Evolutionary conservation across 2,113 vertebrate species (phyloP).

Genomic region (Connochaetes taurinus): DNA sequence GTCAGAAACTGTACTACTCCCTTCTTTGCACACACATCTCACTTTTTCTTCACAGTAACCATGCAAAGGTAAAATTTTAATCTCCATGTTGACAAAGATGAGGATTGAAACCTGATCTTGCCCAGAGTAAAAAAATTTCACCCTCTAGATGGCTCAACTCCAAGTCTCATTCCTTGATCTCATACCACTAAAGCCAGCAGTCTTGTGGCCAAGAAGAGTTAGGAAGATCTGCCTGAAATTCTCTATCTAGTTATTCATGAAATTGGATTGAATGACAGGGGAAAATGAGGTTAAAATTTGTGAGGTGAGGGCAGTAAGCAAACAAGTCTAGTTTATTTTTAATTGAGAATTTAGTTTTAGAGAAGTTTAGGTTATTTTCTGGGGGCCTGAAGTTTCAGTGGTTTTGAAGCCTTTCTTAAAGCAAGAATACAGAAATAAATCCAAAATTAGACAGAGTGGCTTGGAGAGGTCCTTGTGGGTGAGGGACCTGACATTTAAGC

Average conservation of each 20-base stretch:
- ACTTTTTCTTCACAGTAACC: neutral
- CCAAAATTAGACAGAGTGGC: neutral
- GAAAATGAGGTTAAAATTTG: neutral
- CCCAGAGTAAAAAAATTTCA: neutral
- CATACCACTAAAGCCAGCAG: neutral
- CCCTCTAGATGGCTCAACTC: neutral
- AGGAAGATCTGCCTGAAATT: neutral
- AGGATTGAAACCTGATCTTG: neutral
- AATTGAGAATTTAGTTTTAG: neutral
- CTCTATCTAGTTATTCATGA: neutral
- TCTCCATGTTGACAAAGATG: neutral
- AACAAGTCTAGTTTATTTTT: neutral
- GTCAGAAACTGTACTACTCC: neutral
- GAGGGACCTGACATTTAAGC: neutral
- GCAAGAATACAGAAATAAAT: neutral
- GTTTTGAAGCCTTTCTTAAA: conserved; percentile 15
- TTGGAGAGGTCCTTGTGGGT: neutral
- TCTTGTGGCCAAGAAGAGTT: neutral
- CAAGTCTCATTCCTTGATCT: neutral
- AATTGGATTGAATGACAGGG: neutral
- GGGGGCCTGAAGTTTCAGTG: neutral
- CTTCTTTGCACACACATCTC: neutral
- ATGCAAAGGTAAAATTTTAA: neutral
- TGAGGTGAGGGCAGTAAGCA: neutral
- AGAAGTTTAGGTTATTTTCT: neutral